Evolutionary conservation across 2,113 vertebrate genomes (phyloP).

Genomic region (Neofelis nebulosa): DNA sequence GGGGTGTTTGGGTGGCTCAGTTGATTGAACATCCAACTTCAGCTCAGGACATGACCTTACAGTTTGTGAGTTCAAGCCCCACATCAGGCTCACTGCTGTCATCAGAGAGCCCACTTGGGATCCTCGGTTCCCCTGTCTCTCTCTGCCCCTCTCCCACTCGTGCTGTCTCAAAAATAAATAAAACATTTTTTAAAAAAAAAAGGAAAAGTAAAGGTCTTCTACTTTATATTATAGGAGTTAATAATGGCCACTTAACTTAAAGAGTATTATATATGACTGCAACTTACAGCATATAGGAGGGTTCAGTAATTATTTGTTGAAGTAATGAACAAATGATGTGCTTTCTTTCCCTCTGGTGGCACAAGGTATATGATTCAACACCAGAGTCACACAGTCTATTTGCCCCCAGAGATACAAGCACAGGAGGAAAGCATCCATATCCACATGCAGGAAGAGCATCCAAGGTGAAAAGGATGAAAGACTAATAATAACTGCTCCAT

Average conservation of each 20-base stretch:
- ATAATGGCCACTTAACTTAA: neutral
- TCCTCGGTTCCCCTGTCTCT: no score
- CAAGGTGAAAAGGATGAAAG: neutral
- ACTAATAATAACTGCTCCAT: neutral
- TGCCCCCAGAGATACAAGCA: neutral
- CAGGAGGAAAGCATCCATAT: neutral
- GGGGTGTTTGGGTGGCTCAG: no score
- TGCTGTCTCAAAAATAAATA: no score
- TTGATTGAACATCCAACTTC: no score
- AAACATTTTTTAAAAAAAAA: no score
- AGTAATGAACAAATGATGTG: neutral
- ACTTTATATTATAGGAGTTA: neutral
- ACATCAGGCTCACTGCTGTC: no score
- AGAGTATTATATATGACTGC: neutral
- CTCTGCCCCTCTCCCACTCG: no score
- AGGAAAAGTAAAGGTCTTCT: neutral
- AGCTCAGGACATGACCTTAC: no score
- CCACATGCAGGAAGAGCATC: neutral
- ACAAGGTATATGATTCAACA: neutral
- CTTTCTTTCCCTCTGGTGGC: neutral
- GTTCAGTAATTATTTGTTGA: neutral
- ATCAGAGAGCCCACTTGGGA: no score
- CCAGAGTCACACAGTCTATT: neutral
- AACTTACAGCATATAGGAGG: neutral
- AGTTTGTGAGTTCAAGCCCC: no score